Percentiles rank a stretch among this genome's conserved stretches.
Conservation (phyloP, 2,797 vertebrate genomes). For the Zenarchopterus dispar region DNA sequence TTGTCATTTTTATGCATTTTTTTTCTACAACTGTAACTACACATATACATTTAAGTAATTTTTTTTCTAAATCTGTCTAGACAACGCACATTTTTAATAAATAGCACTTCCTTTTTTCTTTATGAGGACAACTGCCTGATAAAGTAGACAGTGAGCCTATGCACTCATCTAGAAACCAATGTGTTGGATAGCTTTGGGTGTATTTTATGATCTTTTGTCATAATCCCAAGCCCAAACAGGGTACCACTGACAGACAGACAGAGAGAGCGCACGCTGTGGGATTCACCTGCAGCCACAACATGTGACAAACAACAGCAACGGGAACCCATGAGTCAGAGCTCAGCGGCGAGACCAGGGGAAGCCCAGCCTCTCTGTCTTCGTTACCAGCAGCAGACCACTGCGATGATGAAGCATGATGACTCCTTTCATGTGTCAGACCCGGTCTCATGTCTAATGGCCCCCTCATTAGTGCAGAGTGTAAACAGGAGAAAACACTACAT, state of each 20-base stretch:
- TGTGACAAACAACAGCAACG: constrained; percentile 24
- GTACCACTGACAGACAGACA: background rate
- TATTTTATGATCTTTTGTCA: too few relatives aligned
- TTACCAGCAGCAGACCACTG: constrained; percentile 52
- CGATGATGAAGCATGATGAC: constrained; percentile 59
- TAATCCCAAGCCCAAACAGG: background rate
- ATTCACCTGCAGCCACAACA: constrained; percentile 34
- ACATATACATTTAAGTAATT: too few relatives aligned
- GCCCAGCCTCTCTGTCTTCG: constrained; percentile 53
- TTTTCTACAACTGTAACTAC: too few relatives aligned
- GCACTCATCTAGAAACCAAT: too few relatives aligned
- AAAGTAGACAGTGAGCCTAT: too few relatives aligned
- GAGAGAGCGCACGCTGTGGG: background rate
- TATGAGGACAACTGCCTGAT: too few relatives aligned
- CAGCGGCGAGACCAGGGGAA: constrained; percentile 53
- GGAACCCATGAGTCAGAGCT: constrained; percentile 47
- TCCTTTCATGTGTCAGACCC: constrained; percentile 69
- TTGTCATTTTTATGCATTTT: too few relatives aligned
- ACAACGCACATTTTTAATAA: too few relatives aligned
- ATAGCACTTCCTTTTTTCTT: too few relatives aligned
- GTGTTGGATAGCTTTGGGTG: too few relatives aligned
- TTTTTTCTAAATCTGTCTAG: too few relatives aligned
- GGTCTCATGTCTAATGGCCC: constrained; percentile 65
- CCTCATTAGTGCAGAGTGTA: constrained; percentile 64
- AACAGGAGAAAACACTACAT: constrained; percentile 69